Percentiles rank a stretch among this genome's conserved stretches.
phyloP scores from a whole-genome alignment of 2,888 invertebrate genomes.

The Pheosia gnoma region DNA sequence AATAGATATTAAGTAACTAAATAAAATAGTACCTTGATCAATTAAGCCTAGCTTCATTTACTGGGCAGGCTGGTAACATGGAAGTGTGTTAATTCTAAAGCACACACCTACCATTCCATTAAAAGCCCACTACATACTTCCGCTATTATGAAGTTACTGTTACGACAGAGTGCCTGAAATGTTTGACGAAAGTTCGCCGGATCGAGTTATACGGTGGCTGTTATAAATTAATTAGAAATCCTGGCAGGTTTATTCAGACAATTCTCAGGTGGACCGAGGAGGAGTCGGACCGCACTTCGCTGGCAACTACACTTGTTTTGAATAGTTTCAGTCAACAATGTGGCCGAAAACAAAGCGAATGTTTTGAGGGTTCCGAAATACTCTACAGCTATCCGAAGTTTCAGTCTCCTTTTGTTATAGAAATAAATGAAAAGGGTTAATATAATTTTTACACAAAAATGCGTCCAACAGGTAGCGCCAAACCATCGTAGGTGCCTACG shows the following conservation, averaged over 20 bases:
- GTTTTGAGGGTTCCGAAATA: neutral
- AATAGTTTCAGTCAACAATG: slow-evolving; percentile 2
- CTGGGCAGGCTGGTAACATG: too few species aligned
- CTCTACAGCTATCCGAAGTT: neutral
- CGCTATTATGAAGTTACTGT: neutral
- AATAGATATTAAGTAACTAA: too few species aligned
- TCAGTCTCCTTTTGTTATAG: neutral
- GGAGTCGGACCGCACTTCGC: neutral
- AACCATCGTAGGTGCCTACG: too few species aligned
- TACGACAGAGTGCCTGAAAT: neutral
- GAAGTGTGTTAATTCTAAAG: neutral
- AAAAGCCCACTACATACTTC: neutral
- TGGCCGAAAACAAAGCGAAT: neutral
- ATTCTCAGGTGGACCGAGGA: neutral
- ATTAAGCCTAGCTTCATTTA: neutral
- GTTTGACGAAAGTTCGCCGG: neutral
- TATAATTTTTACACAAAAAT: too few species aligned
- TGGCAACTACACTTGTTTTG: slow-evolving; percentile 1
- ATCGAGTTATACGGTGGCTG: neutral
- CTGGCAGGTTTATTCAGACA: neutral
- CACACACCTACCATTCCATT: neutral
- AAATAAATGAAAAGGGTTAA: too few species aligned
- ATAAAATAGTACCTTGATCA: neutral
- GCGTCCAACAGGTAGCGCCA: too few species aligned
- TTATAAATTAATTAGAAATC: slow-evolving; percentile 5